These are phyloP conservation scores for Aurelia aurita complex sp. Pacific DNA, from an alignment of 30 jellyfish, hydroid and myxozoan genomes.

Conservation along the genomic window DNA sequence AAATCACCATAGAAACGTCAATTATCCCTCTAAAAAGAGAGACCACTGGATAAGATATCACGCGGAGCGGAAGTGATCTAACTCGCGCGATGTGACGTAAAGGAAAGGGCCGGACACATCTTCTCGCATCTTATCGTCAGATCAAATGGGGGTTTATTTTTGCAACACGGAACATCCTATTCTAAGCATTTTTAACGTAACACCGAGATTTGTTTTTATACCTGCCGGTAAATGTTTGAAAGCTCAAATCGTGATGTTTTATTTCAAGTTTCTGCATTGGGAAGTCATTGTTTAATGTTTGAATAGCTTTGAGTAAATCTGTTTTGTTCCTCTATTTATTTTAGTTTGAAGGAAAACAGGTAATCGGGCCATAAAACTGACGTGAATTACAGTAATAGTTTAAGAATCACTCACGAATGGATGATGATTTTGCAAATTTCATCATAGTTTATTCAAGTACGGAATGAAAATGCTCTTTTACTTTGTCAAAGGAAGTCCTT, in stretches of 20 bases:
- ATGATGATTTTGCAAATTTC: no score
- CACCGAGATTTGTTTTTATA: not conserved
- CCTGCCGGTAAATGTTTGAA: constrained; percentile 32
- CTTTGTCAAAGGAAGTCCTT: no score
- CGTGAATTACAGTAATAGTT: no score
- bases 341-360: not conserved
- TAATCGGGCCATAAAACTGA: not conserved
- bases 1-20: constrained; percentile 67
- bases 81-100: constrained; percentile 52
- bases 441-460: no score
- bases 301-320: not conserved
- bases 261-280: not conserved
- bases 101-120: constrained; percentile 19
- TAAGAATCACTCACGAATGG: no score
- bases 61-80: constrained; percentile 80
- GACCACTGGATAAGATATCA: constrained; percentile 23
- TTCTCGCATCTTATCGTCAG: not conserved
- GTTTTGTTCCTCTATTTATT: not conserved
- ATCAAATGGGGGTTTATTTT: not conserved
- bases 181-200: no score
- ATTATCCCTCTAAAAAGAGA: constrained; percentile 26
- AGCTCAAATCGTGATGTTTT: constrained; percentile 28
- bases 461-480: no score
- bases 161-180: not conserved
- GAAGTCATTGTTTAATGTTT: constrained; percentile 2